Evolutionary conservation across 2,797 vertebrate species (phyloP), one percentile per base, ranked within the genome.

Genomic region (Synanceia verrucosa): DNA sequence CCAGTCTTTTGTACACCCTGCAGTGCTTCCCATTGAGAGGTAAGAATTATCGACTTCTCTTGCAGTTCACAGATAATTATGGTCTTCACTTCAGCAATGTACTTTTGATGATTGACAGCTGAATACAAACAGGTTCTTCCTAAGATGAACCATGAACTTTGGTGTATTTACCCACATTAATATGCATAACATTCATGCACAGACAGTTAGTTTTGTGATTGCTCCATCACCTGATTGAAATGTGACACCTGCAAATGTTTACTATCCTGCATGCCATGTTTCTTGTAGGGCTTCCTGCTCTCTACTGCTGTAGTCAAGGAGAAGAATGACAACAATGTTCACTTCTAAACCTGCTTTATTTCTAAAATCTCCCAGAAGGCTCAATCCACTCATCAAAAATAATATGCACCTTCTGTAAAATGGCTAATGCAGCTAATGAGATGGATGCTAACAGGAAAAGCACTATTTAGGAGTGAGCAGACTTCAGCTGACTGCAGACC

Each of bases 21-120:
- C 41, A 6, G 70, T 9, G 58, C 50, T 23, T 43, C 53, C 46
- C 55, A 33, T 28, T 69, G 70, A 11, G 39, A 65, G 70, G 65
- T 55, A 28, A 65, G 16, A 47, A 29, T 14, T 18, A 36, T 43
- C n/a, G 31, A 65, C 39, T 50, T 29, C 28, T 16, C 41, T 63
- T 50, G 10, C 28, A 18, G 48, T 28, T 34, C 16, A 48, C 59
- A 41, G 52, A 69, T 59, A 61, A 69, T 50, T 43, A 69, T n/a
- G 70, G 29, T 28, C 28, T 24, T 48, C 52, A 36, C 48, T 37
- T 52, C 46, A 50, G 21, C n/a, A 12, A 65, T 33, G 39, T 13
- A 21, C 37, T 31, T 70, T 55, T 28, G 51, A 0, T 12, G 41
- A 28, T 52, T 67, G 52, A 70, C 68, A 50, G 34, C 52, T 46